Evolutionary conservation across 2,888 invertebrate species (phyloP), one percentile per base, ranked within the genome.

Genomic region (Pseudococcus jackbeardsleyi): DNA sequence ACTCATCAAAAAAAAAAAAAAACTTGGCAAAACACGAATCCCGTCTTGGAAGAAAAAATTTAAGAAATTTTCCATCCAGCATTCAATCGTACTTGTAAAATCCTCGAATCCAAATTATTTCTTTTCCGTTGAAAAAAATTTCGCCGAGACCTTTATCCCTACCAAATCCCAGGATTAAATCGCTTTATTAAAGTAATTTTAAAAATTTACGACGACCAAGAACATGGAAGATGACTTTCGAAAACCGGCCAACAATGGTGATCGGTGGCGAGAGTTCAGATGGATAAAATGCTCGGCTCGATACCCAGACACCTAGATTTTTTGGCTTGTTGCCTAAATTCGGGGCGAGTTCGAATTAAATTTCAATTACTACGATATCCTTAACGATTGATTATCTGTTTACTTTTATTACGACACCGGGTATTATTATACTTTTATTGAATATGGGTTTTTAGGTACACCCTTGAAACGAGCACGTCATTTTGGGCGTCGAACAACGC

Each of bases 321-420:
- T 77, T 77, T 77, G 77, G 77, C 77, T 39, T 0, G 39, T 15
- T 39, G 77, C 77, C 77, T 17, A 77, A 33, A 17, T 17, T 39
- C 17, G 39, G 33, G 17, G 39, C 39, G 39, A 33, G 22, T 46
- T 82, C 79, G 46, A 82, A 82, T 82, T 82, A 42, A 82, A 82
- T 46, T 46, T 82, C 79, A 46, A 46, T 82, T 82, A 82, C 79
- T 6, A 82, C 19, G 46, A 39, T 77, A 22, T 22, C 22, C 22
- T 64, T 22, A 64, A 64, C 64, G 64, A 64, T 64, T 64, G 64
- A 64, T 64, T 64, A 22, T 64, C 54, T n/a, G 54, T 59, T 72
- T 77, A 77, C 77, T 77, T 77, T 42, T 33, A 77, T 77, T 77
- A 77, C 39, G 42, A 72, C 22, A 17, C 22, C 22, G 22, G 2